Evolutionary conservation across 2,797 vertebrate genomes (phyloP), one percentile per base, ranked within the genome.

Genomic region (Pseudochromis fuscus): DNA sequence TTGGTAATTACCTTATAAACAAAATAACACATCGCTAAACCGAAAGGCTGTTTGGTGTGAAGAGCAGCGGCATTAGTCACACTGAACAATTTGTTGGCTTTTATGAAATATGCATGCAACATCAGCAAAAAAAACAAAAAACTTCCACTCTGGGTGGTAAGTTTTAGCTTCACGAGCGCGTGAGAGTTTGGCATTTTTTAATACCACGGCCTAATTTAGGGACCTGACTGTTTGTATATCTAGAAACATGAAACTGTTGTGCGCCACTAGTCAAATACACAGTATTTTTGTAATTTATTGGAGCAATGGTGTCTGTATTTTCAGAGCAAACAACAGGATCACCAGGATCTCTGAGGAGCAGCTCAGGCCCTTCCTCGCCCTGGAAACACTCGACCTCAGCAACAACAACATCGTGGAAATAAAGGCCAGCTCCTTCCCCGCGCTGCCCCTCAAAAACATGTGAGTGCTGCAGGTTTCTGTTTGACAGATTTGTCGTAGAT

Each of bases 1-100:
- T 96, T 95, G 92, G 95, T 96, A 97, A 98, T 97, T 95, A 95
- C 94, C 95, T 96, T 96, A 94, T 96, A 96, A 97, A 96, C 94
- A 95, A 96, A 96, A 89, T 94, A 94, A 95, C 94, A 92, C 86
- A 69, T 91, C 86, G 83, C 79, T 92, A 91, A 94, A 88, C 76
- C 52, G 63, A 84, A 89, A 66, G 85, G 73, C 84, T 94, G 91
- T 93, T 94, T 25, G 87, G 89, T 90, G 92, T 82, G 90, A 92
- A 72, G 82, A 88, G 80, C 18, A 33, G 7, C 52, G 72, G 79
- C 88, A 82, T 90, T 85, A 79, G 77, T 85, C 77, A 55, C 12
- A 48, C 35, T 12, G 37, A 77, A 78, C 68, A 69, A 84, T 89
- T 82, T 83, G 85, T 83, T 35, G 49, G 42, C 63, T 59, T 62